Evolutionary conservation across 2,888 invertebrate species (phyloP), one percentile per base, ranked within the genome.

Genomic region (Lymantria monacha): DNA sequence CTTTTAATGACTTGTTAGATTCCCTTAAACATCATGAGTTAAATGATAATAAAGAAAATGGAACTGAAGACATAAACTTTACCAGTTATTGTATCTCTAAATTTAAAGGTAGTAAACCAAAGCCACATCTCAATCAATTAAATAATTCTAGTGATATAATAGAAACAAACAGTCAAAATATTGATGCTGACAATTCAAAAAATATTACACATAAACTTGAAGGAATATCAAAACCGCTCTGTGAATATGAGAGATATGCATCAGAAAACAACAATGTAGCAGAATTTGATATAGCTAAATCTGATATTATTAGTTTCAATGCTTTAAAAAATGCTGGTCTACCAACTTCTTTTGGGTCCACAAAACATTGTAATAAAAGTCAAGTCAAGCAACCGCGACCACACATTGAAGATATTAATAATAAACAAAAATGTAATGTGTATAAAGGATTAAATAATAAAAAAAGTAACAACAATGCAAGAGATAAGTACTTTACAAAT

Each of bases 1-100:
- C 77, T 14, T 86, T 86, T 59, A 57, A 68, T 56, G 78, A 83
- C 53, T 71, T 85, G 53, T 44, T 85, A 42, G 55, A 60, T 33
- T 82, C 83, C 40, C 84, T 74, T 68, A 42, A 78, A 58, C 58
- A 42, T 11, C 56, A 66, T 48, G 47, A 60, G 36, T 41, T 50
- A 42, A 31, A 30, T 1, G 9, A 33, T 44, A 9, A n/a, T 13
- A 37, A 47, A 30, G n/a, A 8, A 30, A 38, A 30, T 40, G 33
- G 42, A 46, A 38, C 13, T 40, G 11, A 15, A 43, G 30, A 22
- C 5, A 22, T 22, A 22, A 40, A 11, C n/a, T 31, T 38, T 37
- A 44, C 9, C 1, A 9, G 2, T 10, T 30, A 10, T 40, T 43
- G 22, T 1, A 40, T 47, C 36, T 12, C 40, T n/a, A 10, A n/a